phyloP scores from a whole-genome alignment of 1,140 invertebrate genomes.

The Helicorthomorpha holstii region DNA sequence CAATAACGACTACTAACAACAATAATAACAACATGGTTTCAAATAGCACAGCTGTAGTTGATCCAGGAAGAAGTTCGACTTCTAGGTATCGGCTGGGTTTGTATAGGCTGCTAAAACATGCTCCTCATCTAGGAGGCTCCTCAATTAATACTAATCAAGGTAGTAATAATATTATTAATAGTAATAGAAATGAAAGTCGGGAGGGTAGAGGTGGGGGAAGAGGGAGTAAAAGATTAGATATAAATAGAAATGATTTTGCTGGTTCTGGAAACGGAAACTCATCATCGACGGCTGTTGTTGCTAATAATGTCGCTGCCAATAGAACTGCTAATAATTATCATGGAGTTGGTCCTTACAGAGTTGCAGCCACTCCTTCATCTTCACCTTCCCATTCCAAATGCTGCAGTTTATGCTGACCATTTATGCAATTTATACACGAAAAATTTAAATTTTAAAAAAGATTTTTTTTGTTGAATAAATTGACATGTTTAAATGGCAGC shows the following conservation, averaged over 20 bases:
- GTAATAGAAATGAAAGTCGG: too few relatives aligned
- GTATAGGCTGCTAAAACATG: background rate
- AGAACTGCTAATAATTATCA: conserved; percentile 2
- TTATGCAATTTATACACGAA: too few relatives aligned
- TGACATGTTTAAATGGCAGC: too few relatives aligned
- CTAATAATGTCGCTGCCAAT: conserved; percentile 3
- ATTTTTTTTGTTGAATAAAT: too few relatives aligned
- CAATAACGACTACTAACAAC: too few relatives aligned
- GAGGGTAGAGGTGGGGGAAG: too few relatives aligned
- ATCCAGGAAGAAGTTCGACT: background rate
- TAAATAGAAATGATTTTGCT: background rate
- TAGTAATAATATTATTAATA: background rate
- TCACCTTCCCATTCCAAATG: conserved; percentile 1
- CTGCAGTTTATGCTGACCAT: conserved; percentile 1
- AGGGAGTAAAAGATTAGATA: background rate
- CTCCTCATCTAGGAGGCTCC: background rate
- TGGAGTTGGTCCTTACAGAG: background rate
- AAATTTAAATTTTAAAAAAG: too few relatives aligned
- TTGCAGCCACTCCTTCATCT: background rate
- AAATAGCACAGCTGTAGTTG: background rate
- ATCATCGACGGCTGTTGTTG: conserved; percentile 1
- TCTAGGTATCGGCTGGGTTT: background rate
- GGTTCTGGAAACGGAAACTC: background rate
- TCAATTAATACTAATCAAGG: background rate
- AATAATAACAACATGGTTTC: too few relatives aligned